Conservation (phyloP, 2,797 vertebrate genomes). For the Picus viridis region DNA sequence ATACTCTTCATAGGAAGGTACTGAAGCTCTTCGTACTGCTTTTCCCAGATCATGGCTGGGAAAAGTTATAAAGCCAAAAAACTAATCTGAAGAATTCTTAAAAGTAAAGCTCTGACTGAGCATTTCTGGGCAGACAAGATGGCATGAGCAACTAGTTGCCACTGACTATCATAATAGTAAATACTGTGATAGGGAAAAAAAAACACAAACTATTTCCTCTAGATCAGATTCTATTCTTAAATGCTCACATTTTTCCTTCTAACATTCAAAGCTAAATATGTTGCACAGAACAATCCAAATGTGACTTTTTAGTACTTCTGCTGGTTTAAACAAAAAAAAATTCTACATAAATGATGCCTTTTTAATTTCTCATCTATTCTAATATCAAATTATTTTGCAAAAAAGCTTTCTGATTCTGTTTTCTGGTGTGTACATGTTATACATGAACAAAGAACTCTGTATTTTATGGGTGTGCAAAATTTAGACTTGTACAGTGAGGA, state of each 20-base stretch:
- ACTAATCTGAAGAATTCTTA: neutral
- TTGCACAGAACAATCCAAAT: neutral
- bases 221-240: neutral
- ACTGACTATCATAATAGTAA: neutral
- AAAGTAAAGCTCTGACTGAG: neutral
- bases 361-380: neutral
- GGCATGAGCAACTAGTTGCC: neutral
- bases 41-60: neutral
- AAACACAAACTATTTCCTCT: neutral
- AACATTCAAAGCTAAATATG: neutral
- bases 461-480: neutral
- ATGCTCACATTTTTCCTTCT: neutral
- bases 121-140: neutral
- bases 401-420: neutral
- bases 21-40: neutral
- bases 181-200: too few relatives aligned
- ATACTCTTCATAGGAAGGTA: neutral
- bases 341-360: neutral
- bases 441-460: neutral
- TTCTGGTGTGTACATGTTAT: neutral
- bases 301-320: neutral
- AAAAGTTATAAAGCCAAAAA: neutral
- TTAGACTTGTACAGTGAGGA: neutral
- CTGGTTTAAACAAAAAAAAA: neutral
- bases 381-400: neutral